Conservation (phyloP, 2,797 vertebrate genomes). For the Smutsia gigantea region DNA sequence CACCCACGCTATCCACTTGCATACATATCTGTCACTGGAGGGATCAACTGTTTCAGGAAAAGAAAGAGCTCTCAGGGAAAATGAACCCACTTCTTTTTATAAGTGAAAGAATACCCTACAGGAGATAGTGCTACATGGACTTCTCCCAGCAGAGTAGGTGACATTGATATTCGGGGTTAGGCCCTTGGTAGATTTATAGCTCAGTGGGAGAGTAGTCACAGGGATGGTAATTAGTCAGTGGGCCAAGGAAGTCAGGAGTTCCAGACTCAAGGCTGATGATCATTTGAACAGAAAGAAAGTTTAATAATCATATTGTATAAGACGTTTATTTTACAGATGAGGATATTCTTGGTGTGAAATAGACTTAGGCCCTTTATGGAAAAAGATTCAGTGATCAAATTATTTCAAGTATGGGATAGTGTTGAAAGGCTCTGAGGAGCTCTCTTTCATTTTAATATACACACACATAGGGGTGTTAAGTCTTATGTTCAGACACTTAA, state of each 20-base stretch:
- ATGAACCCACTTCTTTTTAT: slow-evolving; percentile 51
- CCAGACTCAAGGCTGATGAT: not conserved
- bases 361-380: not conserved
- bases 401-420: not conserved
- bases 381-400: not conserved
- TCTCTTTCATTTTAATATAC: not conserved
- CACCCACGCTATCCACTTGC: not conserved
- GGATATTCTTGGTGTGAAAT: not conserved
- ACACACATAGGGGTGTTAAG: not conserved
- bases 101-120: not conserved
- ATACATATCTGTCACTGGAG: not conserved
- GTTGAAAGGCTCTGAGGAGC: not conserved
- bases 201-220: not conserved
- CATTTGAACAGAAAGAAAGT: not conserved
- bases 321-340: not conserved
- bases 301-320: not conserved
- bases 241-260: not conserved
- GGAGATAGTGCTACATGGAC: not conserved
- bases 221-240: not conserved
- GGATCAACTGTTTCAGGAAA: not conserved
- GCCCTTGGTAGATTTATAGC: not conserved
- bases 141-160: slow-evolving; percentile 48
- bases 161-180: slow-evolving; percentile 5
- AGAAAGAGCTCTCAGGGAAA: slow-evolving; percentile 23
- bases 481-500: not conserved